Base-by-base conservation (phyloP, 2,888 invertebrate species). In the Rhabditophanes sp. region DNA sequence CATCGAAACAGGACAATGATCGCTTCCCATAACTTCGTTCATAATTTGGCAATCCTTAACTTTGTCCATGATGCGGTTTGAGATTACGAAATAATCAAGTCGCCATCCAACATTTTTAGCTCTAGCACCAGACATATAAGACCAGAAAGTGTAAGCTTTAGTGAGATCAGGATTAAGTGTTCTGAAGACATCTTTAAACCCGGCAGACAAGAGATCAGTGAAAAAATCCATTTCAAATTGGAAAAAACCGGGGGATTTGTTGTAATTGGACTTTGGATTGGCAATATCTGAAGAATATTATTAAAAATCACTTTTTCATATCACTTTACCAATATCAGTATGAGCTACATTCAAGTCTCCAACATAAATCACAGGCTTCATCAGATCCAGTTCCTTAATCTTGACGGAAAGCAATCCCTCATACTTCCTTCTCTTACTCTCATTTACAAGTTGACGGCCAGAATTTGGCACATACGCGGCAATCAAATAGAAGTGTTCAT, bases 281-380 rank as follows among this genome's bases (percentile, higher is more conserved):
- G 79, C 76, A 61, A 96, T 72, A 74, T 96, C 58, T 60, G 6
- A 20, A 37, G 34, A 24, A 9, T 35, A 29, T 26, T 11, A 11
- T 14, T 15, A 28, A 7, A 14, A 14, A 25, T n/a, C 27, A 16
- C 11, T 30, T 20, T 12, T 20, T 25, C 11, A 18, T 18, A 17
- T 19, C 31, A 30, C 31, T 37, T 30, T 66, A 80, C 81, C 82
- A 64, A 90, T 88, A 73, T 85, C 85, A 46, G 76, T 70, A 67
- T 99, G 93, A 14, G 93, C 80, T 6, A 96, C 93, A 69, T 96
- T 96, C 76, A 96, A 77, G 67, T 96, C 96, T 1, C 96, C 96
- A 6, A 26, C 28, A 54, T 90, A 74, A 37, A 99, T 79, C 7
- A 96, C 82, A 6, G 90, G 85, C 65, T 96, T 99, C 53, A 78